Evolutionary conservation across 2,113 vertebrate genomes (phyloP).

Genomic region (Axis porcinus): DNA sequence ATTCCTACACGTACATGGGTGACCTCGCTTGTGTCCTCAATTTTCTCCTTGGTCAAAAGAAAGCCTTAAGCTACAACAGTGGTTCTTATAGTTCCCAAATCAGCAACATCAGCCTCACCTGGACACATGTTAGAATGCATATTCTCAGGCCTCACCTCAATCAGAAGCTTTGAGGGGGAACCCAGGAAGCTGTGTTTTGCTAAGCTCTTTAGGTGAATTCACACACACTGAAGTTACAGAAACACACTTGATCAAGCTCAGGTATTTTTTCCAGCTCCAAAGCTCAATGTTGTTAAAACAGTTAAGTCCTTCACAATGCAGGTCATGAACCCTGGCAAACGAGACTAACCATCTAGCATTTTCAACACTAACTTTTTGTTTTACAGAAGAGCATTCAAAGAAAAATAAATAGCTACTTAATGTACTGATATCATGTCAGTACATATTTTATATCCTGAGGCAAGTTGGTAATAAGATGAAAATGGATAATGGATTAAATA

Average conservation of each 20-base stretch:
- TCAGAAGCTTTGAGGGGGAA: neutral
- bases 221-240: neutral
- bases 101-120: neutral
- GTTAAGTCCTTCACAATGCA: neutral
- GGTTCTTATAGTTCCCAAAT: neutral
- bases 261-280: neutral
- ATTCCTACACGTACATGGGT: neutral
- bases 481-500: constrained; percentile 44
- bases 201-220: neutral
- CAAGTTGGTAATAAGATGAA: constrained; percentile 25
- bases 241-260: neutral
- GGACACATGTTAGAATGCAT: neutral
- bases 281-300: neutral
- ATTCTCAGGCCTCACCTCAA: neutral
- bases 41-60: neutral
- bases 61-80: neutral
- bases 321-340: neutral
- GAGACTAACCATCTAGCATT: neutral
- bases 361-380: neutral
- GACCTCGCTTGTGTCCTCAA: neutral
- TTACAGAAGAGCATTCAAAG: neutral
- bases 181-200: neutral
- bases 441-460: neutral
- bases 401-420: neutral
- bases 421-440: neutral